These are phyloP conservation scores for Dicentrarchus labrax DNA, from an alignment of 2,113 vertebrate genomes.

Conservation along the genomic window DNA sequence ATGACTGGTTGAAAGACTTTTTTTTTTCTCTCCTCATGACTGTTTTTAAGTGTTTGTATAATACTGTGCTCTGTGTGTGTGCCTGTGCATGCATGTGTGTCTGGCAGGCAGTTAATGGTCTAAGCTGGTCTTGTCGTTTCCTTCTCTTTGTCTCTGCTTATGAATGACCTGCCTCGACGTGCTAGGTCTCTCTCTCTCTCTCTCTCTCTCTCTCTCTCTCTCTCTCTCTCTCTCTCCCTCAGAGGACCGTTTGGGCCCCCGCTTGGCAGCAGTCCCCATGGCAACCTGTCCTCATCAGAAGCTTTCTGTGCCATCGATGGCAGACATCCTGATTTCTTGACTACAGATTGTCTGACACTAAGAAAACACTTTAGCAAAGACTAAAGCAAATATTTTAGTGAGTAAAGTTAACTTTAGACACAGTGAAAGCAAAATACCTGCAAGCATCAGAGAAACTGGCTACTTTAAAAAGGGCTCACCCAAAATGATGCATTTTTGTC, in stretches of 20 bases:
- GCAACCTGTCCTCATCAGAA: constrained; percentile 76
- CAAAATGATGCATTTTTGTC: background rate
- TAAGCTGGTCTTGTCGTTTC: constrained; percentile 79
- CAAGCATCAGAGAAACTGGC: background rate
- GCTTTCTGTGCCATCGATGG: constrained; percentile 70
- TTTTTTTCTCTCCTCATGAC: constrained; percentile 24
- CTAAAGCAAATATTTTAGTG: constrained; percentile 38
- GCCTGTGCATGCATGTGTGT: constrained; percentile 48
- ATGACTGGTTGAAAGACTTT: constrained; percentile 50
- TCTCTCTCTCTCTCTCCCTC: constrained; percentile 53
- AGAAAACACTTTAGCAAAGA: constrained; percentile 58
- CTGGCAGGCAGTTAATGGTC: constrained; percentile 77
- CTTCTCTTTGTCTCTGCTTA: constrained; percentile 79
- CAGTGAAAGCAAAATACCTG: constrained; percentile 18
- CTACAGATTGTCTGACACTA: constrained; percentile 67
- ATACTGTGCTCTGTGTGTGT: constrained; percentile 25
- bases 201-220: constrained; percentile 59
- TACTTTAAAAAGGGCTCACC: background rate
- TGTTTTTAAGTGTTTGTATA: constrained; percentile 48
- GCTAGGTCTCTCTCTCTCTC: constrained; percentile 62
- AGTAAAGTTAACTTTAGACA: constrained; percentile 26
- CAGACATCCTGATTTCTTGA: constrained; percentile 74
- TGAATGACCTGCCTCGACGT: constrained; percentile 80
- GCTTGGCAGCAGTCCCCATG: constrained; percentile 76
- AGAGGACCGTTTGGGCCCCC: constrained; percentile 67